Evolutionary conservation across 2,888 invertebrate genomes (phyloP), one percentile per base, ranked within the genome.

Genomic region (Sarcophaga carnaria): DNA sequence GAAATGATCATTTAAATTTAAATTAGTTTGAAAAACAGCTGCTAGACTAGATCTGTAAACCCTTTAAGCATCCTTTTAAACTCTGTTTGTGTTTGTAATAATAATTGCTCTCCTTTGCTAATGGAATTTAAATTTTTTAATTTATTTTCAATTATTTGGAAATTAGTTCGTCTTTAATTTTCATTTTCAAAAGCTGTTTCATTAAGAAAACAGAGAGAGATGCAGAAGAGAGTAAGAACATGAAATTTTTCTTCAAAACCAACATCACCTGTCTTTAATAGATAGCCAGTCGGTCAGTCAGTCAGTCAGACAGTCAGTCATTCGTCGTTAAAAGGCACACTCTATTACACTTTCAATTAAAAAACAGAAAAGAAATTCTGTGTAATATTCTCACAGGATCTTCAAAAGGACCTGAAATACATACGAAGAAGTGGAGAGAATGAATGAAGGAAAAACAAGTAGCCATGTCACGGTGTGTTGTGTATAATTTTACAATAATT

Each of bases 401-500:
- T 54, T 12, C 20, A 17, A 82, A 76, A 64, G 82, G 59, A 47
- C 45, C 10, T n/a, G 47, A 3, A n/a, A 62, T 47, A 47, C 37
- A 60, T 6, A 11, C 14, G 59, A 25, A 27, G 0, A 47, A 66
- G 54, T 37, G 71, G 47, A 59, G 37, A 20, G n/a, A 17, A n/a
- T 49, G 14, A 63, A 22, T 22, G 1, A 17, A 27, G 59, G 77
- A 63, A 67, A 85, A 78, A 87, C 78, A 87, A 87, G 87, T 84
- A 84, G 84, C 79, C 74, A 70, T 66, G 79, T 87, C 87, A 87
- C 60, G 80, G 80, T 67, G 66, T 71, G 64, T 62, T 71, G 4
- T 66, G 45, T 79, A 82, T 84, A 80, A 75, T 25, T 83, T 84
- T 84, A 81, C 83, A 69, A 63, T 59, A 72, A 85, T 87, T 83